Evolutionary conservation across 2,113 vertebrate genomes (phyloP).

Genomic region (Empidonax traillii): DNA sequence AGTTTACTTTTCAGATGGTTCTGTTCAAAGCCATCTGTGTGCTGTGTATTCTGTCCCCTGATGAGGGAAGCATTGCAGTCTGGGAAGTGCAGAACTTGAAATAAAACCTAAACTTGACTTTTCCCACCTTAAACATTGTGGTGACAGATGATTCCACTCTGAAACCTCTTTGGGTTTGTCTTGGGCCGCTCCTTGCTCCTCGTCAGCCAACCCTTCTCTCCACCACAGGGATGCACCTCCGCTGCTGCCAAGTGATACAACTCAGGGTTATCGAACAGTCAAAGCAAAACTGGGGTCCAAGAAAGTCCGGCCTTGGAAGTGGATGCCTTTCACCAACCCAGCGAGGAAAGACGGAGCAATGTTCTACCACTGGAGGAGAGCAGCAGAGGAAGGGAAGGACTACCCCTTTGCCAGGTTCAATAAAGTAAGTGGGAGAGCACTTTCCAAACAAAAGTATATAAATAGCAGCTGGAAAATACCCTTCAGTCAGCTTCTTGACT

Average conservation of each 20-base stretch:
- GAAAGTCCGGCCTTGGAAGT: slow-evolving; percentile 97
- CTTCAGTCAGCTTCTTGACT: background rate
- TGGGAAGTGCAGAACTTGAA: background rate
- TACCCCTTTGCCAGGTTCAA: slow-evolving; percentile 98
- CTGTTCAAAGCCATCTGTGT: accelerated
- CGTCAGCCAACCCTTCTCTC: background rate
- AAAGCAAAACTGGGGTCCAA: slow-evolving; percentile 98
- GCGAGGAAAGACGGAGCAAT: slow-evolving; percentile 94
- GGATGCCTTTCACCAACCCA: slow-evolving; percentile 98
- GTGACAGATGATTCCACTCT: background rate
- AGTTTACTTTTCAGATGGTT: background rate
- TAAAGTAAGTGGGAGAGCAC: slow-evolving; percentile 79
- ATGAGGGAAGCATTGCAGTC: background rate
- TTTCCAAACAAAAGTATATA: background rate
- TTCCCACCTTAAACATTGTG: background rate
- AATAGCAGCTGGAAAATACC: slow-evolving; percentile 13
- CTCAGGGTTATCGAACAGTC: slow-evolving; percentile 96
- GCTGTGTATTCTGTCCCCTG: background rate
- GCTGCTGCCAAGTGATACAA: slow-evolving; percentile 93
- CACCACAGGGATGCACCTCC: slow-evolving; percentile 91
- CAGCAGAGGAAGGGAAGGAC: slow-evolving; percentile 96
- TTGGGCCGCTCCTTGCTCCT: background rate
- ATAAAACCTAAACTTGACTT: background rate
- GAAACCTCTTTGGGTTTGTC: background rate
- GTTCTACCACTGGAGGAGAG: slow-evolving; percentile 97